Conservation (phyloP, 2,888 invertebrate genomes). For the Hipparchia semele region DNA sequence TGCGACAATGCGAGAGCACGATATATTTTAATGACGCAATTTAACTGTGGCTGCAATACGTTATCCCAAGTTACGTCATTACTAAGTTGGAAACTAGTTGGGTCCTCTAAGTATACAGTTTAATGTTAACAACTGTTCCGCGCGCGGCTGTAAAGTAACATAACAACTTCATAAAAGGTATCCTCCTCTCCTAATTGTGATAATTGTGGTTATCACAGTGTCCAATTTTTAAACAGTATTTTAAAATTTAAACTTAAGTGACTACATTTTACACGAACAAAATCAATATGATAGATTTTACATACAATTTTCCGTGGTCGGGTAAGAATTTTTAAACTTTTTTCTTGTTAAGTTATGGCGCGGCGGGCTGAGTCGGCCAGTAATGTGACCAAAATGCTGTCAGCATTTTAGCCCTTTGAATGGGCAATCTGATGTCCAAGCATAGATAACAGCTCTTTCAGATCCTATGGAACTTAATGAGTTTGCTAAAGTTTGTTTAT, state of each 20-base stretch:
- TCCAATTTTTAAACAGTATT: no score
- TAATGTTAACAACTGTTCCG: slow-evolving; percentile 30
- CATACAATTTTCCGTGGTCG: no score
- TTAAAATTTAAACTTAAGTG: no score
- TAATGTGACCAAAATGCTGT: slow-evolving; percentile 8
- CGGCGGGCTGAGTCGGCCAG: neutral
- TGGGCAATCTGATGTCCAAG: slow-evolving; percentile 15
- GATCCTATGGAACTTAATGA: slow-evolving; percentile 1
- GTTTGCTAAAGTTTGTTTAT: neutral
- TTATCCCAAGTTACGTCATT: slow-evolving; percentile 39
- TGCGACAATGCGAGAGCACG: neutral
- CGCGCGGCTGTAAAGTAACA: slow-evolving; percentile 20
- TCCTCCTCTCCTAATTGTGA: slow-evolving; percentile 1
- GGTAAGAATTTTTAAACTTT: neutral
- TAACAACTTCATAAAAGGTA: slow-evolving; percentile 29
- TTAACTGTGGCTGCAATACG: slow-evolving; percentile 27
- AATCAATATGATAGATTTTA: no score
- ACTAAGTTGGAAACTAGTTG: slow-evolving; percentile 41
- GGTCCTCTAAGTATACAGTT: slow-evolving; percentile 37
- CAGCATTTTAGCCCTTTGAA: slow-evolving; percentile 17
- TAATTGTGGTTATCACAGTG: slow-evolving; percentile 7
- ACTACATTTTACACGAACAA: no score
- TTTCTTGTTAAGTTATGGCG: neutral
- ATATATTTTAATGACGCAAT: slow-evolving; percentile 31
- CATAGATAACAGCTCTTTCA: slow-evolving; percentile 9